Evolutionary conservation across 1,140 invertebrate species (phyloP).

Genomic region (Drosophila sechellia): DNA sequence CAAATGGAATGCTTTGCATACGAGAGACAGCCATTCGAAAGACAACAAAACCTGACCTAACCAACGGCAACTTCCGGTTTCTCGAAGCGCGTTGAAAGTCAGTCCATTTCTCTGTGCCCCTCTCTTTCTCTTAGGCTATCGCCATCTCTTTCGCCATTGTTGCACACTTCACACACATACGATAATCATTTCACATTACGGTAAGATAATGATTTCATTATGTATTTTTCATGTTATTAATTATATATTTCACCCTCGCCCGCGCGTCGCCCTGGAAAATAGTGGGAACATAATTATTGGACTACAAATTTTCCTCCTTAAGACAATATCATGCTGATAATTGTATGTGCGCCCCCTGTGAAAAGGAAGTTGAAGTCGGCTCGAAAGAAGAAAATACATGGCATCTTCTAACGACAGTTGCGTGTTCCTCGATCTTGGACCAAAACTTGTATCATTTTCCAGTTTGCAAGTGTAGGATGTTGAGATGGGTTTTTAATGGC

Average conservation of each 20-base stretch:
- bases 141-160: slow-evolving; percentile 63
- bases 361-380: slow-evolving; percentile 35
- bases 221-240: slow-evolving; percentile 83
- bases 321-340: slow-evolving; percentile 72
- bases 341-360: slow-evolving; percentile 44
- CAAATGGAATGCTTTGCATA: slow-evolving; percentile 65
- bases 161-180: slow-evolving; percentile 71
- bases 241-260: slow-evolving; percentile 52
- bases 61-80: slow-evolving; percentile 46
- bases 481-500: slow-evolving; percentile 43
- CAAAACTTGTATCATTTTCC: slow-evolving; percentile 11
- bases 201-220: slow-evolving; percentile 82
- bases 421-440: slow-evolving; percentile 29
- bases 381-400: slow-evolving; percentile 3
- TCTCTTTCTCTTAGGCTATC: neutral
- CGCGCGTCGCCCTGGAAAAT: slow-evolving; percentile 32
- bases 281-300: slow-evolving; percentile 82
- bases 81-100: slow-evolving; percentile 37
- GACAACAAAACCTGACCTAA: slow-evolving; percentile 63
- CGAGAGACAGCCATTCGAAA: slow-evolving; percentile 11
- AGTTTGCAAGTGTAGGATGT: slow-evolving; percentile 15
- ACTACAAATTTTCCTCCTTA: slow-evolving; percentile 69
- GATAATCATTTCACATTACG: slow-evolving; percentile 81
- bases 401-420: slow-evolving; percentile 39
- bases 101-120: slow-evolving; percentile 7